Evolutionary conservation across 2,797 vertebrate species (phyloP).

Genomic region (Philypnodon macrostomus): DNA sequence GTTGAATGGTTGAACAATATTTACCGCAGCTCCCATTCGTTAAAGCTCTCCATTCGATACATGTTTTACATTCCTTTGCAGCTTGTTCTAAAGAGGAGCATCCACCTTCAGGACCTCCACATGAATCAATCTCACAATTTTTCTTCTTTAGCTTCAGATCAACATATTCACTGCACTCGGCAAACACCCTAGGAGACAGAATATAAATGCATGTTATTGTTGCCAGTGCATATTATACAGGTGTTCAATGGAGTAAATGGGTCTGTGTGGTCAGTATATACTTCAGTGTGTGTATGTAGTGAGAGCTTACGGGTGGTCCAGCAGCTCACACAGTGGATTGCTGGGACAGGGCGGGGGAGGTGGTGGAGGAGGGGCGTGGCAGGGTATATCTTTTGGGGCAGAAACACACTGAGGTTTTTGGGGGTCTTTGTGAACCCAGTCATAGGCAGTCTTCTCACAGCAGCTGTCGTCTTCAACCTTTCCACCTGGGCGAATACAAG

Average conservation of each 20-base stretch:
- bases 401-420: constrained; percentile 59
- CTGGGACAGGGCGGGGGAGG: constrained; percentile 12
- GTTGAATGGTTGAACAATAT: neutral
- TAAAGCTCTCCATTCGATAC: constrained; percentile 68
- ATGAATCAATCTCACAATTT: constrained; percentile 65
- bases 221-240: neutral
- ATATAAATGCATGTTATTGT: neutral
- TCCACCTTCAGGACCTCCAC: neutral
- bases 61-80: constrained; percentile 55
- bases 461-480: constrained; percentile 59
- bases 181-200: constrained; percentile 61
- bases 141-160: constrained; percentile 33
- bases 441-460: constrained; percentile 67
- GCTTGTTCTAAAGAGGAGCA: constrained; percentile 64
- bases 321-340: constrained; percentile 53
- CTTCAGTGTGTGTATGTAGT: too few relatives aligned
- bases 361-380: neutral
- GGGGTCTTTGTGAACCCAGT: constrained; percentile 64
- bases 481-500: constrained; percentile 67
- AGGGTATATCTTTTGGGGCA: constrained; percentile 35
- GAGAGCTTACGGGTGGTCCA: constrained; percentile 58
- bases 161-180: constrained; percentile 39
- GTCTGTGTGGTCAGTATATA: neutral
- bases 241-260: neutral
- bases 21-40: constrained; percentile 68